phyloP scores from a whole-genome alignment of 2,888 invertebrate species.

The Ornithoptera alexandrae region DNA sequence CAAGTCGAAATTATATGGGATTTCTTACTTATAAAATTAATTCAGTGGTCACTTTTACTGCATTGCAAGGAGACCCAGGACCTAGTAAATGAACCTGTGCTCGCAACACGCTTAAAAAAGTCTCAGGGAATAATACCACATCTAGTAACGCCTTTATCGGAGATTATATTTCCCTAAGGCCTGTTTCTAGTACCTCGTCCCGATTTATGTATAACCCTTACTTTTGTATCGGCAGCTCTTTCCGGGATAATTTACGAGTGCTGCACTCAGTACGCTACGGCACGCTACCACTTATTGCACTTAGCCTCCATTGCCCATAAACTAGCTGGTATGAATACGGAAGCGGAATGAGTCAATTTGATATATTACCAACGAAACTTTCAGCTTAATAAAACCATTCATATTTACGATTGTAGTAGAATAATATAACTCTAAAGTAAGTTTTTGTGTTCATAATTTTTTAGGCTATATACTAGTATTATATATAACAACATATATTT shows the following conservation, averaged over 20 bases:
- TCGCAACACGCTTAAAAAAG: no score
- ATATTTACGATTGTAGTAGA: background rate
- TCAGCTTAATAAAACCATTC: constrained; percentile 1
- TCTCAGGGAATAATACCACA: background rate
- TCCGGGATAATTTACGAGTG: constrained; percentile 47
- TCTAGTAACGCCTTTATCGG: constrained; percentile 29
- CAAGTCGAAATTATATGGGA: no score
- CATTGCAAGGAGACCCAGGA: no score
- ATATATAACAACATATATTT: no score
- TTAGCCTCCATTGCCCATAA: constrained; percentile 33
- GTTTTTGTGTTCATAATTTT: no score
- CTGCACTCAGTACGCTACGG: constrained; percentile 27
- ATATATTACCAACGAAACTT: constrained; percentile 3
- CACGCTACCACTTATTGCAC: constrained; percentile 42
- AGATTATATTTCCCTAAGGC: constrained; percentile 30
- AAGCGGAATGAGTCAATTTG: constrained; percentile 2
- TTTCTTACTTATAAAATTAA: no score
- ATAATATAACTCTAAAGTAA: no score
- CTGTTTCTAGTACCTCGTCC: constrained; percentile 37
- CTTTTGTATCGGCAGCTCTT: constrained; percentile 46
- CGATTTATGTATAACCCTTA: constrained; percentile 51
- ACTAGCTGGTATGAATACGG: constrained; percentile 24
- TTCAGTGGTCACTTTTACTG: no score
- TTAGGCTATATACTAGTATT: no score
- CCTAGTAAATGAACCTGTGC: no score